Conservation (phyloP, 2,797 vertebrate species). For the Poecilia picta region DNA sequence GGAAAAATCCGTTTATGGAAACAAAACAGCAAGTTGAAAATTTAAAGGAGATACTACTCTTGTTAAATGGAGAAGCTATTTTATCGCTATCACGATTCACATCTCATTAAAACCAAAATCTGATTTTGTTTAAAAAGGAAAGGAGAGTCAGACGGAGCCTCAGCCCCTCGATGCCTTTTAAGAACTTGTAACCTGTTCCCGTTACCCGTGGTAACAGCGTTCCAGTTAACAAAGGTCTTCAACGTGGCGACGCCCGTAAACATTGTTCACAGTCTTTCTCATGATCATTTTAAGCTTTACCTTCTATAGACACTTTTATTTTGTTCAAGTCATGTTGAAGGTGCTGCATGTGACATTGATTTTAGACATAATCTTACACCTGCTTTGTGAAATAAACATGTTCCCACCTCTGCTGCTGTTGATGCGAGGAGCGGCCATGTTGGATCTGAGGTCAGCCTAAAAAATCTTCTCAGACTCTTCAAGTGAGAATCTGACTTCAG, state of each 20-base stretch:
- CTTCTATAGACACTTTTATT: not conserved
- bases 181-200: too few relatives aligned
- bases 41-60: not conserved
- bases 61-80: not conserved
- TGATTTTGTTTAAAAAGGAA: too few relatives aligned
- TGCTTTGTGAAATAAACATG: not conserved
- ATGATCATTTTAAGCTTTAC: too few relatives aligned
- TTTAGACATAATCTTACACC: not conserved
- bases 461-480: too few relatives aligned
- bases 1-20: not conserved
- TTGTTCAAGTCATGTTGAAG: not conserved
- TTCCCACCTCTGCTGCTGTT: not conserved
- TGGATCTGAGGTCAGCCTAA: too few relatives aligned
- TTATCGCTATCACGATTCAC: not conserved
- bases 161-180: too few relatives aligned
- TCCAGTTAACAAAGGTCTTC: too few relatives aligned
- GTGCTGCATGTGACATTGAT: not conserved
- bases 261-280: too few relatives aligned
- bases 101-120: not conserved
- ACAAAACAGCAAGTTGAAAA: not conserved
- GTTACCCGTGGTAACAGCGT: too few relatives aligned
- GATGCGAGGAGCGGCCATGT: not conserved
- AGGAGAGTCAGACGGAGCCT: too few relatives aligned
- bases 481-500: too few relatives aligned
- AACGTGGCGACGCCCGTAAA: too few relatives aligned